A percentile compares a stretch with the other conserved stretches of the same genome.
These are phyloP conservation scores for Tryphoninae sp. DNA, from an alignment of 2,888 invertebrate genomes.

Conservation along the genomic window DNA sequence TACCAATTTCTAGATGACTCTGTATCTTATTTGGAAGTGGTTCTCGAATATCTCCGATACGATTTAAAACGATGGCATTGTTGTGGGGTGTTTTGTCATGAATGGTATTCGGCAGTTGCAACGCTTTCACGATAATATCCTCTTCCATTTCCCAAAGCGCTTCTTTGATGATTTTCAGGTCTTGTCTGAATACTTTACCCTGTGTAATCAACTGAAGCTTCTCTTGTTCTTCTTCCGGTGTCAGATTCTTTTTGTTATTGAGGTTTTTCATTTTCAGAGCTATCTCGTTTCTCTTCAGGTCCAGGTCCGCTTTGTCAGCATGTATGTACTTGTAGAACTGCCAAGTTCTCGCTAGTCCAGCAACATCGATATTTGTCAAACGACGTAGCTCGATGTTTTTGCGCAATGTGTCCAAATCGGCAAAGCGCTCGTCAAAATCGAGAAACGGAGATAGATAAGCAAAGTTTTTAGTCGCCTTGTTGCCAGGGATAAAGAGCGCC, in stretches of 20 bases:
- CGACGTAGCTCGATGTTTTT: constrained; percentile 84
- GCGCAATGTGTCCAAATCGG: constrained; percentile 82
- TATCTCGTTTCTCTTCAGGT: constrained; percentile 82
- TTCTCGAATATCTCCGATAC: constrained; percentile 62
- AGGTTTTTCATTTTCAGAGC: constrained; percentile 82
- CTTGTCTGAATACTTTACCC: constrained; percentile 83
- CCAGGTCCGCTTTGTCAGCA: constrained; percentile 82
- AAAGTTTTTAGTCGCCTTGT: constrained; percentile 87
- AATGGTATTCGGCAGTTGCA: constrained; percentile 88
- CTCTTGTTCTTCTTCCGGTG: constrained; percentile 78
- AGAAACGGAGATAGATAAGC: constrained; percentile 87
- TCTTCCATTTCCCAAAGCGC: constrained; percentile 89
- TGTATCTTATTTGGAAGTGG: constrained; percentile 30
- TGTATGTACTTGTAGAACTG: constrained; percentile 84
- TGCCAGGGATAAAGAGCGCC: constrained; percentile 87
- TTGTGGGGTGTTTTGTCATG: constrained; percentile 85
- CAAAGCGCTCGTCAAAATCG: constrained; percentile 85
- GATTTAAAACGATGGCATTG: constrained; percentile 64
- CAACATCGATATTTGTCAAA: constrained; percentile 82
- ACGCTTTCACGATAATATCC: constrained; percentile 84
- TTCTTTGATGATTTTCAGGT: constrained; percentile 85
- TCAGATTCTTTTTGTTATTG: constrained; percentile 60
- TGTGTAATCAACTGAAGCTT: constrained; percentile 84
- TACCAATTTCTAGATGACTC: constrained; percentile 84
- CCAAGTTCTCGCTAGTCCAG: constrained; percentile 85